These are phyloP conservation scores for Mimumesa dahlbomi DNA, from an alignment of 2,888 invertebrate genomes.

Conservation along the genomic window DNA sequence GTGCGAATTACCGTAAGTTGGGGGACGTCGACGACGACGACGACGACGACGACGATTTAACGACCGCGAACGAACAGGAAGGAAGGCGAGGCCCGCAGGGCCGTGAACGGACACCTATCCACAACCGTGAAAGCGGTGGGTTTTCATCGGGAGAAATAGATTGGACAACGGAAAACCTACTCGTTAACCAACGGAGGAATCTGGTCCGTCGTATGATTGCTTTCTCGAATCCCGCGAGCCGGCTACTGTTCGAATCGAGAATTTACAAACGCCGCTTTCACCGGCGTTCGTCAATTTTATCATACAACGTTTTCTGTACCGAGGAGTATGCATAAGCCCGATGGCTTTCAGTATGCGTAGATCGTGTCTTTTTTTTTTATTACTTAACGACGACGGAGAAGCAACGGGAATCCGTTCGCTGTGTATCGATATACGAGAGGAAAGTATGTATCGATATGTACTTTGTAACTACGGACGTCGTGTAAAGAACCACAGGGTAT, in stretches of 20 bases:
- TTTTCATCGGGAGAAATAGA: constrained; percentile 41
- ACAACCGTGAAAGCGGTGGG: constrained; percentile 36
- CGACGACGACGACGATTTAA: constrained; percentile 17
- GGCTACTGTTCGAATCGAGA: constrained; percentile 42
- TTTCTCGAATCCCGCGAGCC: constrained; percentile 39
- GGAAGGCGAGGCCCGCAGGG: constrained; percentile 13
- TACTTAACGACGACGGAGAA: too few relatives aligned
- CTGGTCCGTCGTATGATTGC: constrained; percentile 43
- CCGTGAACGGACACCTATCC: constrained; percentile 1
- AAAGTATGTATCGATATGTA: too few relatives aligned
- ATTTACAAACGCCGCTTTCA: constrained; percentile 57
- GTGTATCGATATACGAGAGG: too few relatives aligned
- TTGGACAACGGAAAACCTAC: constrained; percentile 49
- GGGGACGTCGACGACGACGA: constrained; percentile 7
- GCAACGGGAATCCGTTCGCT: too few relatives aligned
- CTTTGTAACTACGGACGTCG: too few relatives aligned
- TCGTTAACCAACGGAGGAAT: constrained; percentile 38
- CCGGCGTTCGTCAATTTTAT: constrained; percentile 41
- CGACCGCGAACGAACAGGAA: constrained; percentile 38
- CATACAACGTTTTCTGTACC: constrained; percentile 1
- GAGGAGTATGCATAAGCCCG: too few relatives aligned
- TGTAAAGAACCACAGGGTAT: too few relatives aligned
- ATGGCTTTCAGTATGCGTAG: too few relatives aligned
- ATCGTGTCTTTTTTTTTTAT: too few relatives aligned
- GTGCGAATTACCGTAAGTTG: too few relatives aligned